Base-by-base conservation (phyloP, 2,888 invertebrate genomes). In the Aspidiotus destructor region DNA sequence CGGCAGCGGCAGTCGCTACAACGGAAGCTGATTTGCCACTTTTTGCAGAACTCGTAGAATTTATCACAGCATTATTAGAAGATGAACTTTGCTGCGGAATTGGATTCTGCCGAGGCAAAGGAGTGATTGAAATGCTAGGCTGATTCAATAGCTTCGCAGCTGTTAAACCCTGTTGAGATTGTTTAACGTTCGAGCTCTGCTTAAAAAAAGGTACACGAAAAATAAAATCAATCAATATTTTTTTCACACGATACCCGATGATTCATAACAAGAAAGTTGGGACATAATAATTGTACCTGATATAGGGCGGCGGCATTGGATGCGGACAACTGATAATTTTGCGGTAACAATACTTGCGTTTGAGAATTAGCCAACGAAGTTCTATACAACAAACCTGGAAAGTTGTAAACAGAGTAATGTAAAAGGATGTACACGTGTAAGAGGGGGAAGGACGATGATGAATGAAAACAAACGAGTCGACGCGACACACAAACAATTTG, bases 111-210 rank as follows among this genome's bases (percentile, higher is more conserved):
- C 91, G 84, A 73, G 91, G 91, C 77, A 92, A 80, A 62, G 92
- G 91, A 70, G 92, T 92, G 76, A 92, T 92, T 52, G 92, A 92
- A 79, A 92, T 91, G 78, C 91, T 91, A 17, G 92, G 92, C 77
- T 91, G 90, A 74, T 87, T 86, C 71, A 85, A 75, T 61, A 80
- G 73, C 72, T 80, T 80, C 41, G 78, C 79, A 62, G 79, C 76
- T 57, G 79, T 71, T 15, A 71, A 48, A 41, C 63, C 54, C 60
- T 63, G 64, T 48, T 13, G 58, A 55, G 41, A 42, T 16, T 55
- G 62, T 57, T 69, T 69, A 13, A 28, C 69, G 60, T 58, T 70
- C 52, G 60, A 64, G 48, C 57, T 70, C 57, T 68, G 64, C 71
- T 28, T 28, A 28, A 28, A 28, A 28, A n/a, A n/a, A n/a, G n/a